Conservation (phyloP, 2,797 vertebrate genomes). For the Poeciliopsis gracilis region DNA sequence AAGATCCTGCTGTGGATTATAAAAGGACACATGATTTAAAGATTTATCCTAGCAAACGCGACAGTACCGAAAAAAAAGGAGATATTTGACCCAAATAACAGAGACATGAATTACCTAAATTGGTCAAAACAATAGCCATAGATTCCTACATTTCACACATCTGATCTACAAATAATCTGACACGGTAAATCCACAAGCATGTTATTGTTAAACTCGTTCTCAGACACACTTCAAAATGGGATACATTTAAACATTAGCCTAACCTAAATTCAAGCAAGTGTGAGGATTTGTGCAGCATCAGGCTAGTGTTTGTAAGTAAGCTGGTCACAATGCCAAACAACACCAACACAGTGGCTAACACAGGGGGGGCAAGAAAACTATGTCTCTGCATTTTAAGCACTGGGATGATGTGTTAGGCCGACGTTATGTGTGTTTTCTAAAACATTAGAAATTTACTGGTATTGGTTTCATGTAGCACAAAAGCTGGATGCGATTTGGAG, state of each 20-base stretch:
- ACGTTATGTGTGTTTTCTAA: neutral
- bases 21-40: too few relatives aligned
- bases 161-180: neutral
- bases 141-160: neutral
- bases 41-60: too few relatives aligned
- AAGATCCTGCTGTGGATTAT: too few relatives aligned
- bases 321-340: neutral
- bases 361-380: neutral
- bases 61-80: neutral
- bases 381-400: neutral
- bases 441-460: neutral
- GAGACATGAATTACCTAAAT: neutral
- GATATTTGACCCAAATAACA: neutral
- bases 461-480: neutral
- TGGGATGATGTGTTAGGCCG: neutral
- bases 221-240: neutral
- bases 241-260: neutral
- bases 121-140: neutral
- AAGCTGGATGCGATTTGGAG: neutral
- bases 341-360: neutral
- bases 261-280: neutral
- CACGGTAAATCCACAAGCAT: neutral
- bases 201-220: neutral
- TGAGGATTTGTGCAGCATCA: neutral
- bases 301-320: neutral